These are phyloP conservation scores for Acropora yongei DNA, from an alignment of 64 coral and sea anemone genomes.

Conservation along the genomic window DNA sequence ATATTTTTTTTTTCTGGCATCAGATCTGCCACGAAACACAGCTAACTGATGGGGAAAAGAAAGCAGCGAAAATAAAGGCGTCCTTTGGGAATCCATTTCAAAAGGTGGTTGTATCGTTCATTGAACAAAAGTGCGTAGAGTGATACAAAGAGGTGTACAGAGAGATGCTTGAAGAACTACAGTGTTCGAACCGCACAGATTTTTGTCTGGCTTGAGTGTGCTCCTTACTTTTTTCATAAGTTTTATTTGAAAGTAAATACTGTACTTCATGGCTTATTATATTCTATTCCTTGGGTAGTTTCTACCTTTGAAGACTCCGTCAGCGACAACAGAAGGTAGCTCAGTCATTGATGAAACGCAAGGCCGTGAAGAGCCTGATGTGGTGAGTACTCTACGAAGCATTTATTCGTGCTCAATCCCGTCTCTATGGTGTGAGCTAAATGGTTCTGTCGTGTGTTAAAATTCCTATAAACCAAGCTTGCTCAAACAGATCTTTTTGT, in stretches of 20 bases:
- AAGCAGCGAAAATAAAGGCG: conserved; percentile 58
- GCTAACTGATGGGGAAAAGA: conserved; percentile 43
- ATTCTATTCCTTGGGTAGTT: not conserved
- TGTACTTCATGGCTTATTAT: not conserved
- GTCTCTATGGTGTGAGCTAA: not conserved
- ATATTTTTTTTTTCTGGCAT: not conserved
- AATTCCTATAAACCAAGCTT: too few relatives aligned
- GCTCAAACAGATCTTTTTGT: too few relatives aligned
- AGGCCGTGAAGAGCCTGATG: not conserved
- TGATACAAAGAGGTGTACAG: too few relatives aligned
- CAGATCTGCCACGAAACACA: conserved; percentile 5
- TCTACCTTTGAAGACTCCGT: conserved; percentile 10
- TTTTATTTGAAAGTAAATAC: not conserved
- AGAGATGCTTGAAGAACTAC: too few relatives aligned
- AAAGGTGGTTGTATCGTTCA: conserved; percentile 16
- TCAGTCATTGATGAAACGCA: not conserved
- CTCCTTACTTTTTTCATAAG: not conserved
- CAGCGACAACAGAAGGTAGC: conserved; percentile 12
- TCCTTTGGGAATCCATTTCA: conserved; percentile 66
- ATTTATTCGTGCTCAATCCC: not conserved
- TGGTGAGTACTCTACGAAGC: not conserved
- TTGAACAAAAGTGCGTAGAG: not conserved
- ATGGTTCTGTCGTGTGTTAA: too few relatives aligned
- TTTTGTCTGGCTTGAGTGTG: not conserved
- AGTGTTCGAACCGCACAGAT: not conserved